A percentile compares a stretch with the other conserved stretches of the same genome.
These are phyloP conservation scores for Apis laboriosa DNA, from an alignment of 1,140 invertebrate species.

Conservation along the genomic window DNA sequence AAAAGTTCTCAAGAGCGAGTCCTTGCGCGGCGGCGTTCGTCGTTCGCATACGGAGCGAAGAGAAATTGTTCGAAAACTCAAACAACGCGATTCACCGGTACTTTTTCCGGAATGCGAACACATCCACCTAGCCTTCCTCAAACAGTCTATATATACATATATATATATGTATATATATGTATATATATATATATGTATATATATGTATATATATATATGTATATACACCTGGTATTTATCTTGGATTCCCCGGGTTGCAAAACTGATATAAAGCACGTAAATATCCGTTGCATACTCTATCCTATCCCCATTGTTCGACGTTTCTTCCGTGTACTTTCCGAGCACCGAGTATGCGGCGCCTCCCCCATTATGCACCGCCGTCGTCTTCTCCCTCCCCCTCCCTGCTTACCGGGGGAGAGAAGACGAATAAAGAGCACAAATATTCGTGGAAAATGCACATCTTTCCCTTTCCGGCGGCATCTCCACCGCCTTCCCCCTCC, in stretches of 20 bases:
- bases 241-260: conserved; percentile 32
- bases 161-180: too few relatives aligned
- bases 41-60: background rate
- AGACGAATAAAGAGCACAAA: conserved; percentile 74
- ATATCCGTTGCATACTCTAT: conserved; percentile 33
- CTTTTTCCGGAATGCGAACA: background rate
- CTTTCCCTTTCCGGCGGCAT: conserved; percentile 18
- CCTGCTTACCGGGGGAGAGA: conserved; percentile 50
- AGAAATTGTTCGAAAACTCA: conserved; percentile 7
- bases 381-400: conserved; percentile 28
- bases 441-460: conserved; percentile 70
- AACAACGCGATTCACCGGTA: conserved; percentile 12
- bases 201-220: too few relatives aligned
- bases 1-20: background rate
- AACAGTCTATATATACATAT: background rate
- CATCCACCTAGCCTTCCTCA: background rate
- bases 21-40: background rate
- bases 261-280: conserved; percentile 60
- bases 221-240: conserved; percentile 51
- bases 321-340: conserved; percentile 40
- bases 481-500: background rate
- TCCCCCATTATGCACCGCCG: conserved; percentile 63
- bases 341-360: conserved; percentile 37
- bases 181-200: background rate
- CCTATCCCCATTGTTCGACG: conserved; percentile 49